Conservation (phyloP, 2,888 invertebrate species). For the Drosophila kuntzei region DNA sequence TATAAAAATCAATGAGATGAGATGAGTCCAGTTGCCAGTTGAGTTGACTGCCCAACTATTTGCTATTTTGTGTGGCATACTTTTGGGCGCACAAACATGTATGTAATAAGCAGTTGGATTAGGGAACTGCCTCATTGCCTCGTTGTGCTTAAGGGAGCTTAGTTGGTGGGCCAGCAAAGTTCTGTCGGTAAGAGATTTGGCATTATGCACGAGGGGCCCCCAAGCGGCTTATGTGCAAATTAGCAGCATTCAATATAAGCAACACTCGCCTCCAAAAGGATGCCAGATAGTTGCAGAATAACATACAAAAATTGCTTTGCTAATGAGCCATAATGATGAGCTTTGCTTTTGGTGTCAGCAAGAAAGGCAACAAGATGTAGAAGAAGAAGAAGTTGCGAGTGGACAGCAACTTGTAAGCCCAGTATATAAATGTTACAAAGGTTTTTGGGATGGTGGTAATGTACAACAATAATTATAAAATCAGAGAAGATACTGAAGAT, state of each 20-base stretch:
- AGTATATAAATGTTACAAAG: background rate
- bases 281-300: conserved; percentile 31
- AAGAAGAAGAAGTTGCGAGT: conserved; percentile 8
- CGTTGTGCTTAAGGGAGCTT: conserved; percentile 57
- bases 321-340: conserved; percentile 82
- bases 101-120: conserved; percentile 76
- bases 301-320: conserved; percentile 77
- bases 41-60: conserved; percentile 33
- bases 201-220: conserved; percentile 58
- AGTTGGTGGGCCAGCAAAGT: conserved; percentile 55
- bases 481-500: no score
- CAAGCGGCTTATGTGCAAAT: conserved; percentile 79
- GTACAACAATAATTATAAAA: no score
- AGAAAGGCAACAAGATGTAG: background rate
- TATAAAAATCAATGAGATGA: conserved; percentile 66
- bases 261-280: conserved; percentile 42
- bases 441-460: background rate
- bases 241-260: conserved; percentile 78
- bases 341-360: conserved; percentile 58
- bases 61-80: conserved; percentile 40
- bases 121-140: conserved; percentile 46
- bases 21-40: conserved; percentile 30
- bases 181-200: conserved; percentile 65
- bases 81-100: conserved; percentile 42
- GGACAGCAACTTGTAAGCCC: conserved; percentile 50